phyloP scores from a whole-genome alignment of 2,888 invertebrate species.

The Stenolophus ochropezus region DNA sequence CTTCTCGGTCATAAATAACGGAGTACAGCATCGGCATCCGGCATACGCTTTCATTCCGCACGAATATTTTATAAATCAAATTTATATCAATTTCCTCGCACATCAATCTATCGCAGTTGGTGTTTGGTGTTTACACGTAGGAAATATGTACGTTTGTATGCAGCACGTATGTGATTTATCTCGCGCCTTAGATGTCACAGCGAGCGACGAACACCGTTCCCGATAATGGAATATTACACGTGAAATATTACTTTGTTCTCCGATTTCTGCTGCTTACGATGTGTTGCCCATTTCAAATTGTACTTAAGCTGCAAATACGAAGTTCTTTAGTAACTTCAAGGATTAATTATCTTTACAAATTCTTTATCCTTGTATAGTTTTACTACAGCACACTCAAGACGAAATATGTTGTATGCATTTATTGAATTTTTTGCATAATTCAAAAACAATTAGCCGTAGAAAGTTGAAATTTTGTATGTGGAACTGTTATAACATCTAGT shows the following conservation, averaged over 20 bases:
- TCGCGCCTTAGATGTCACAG: neutral
- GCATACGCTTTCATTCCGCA: neutral
- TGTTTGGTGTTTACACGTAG: constrained; percentile 21
- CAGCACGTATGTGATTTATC: neutral
- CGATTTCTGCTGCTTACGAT: too few species aligned
- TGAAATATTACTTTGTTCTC: constrained; percentile 11
- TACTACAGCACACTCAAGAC: too few species aligned
- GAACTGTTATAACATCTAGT: too few species aligned
- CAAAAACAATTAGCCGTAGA: too few species aligned
- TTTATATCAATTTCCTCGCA: constrained; percentile 50
- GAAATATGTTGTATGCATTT: too few species aligned
- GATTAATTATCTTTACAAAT: too few species aligned
- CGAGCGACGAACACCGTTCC: neutral
- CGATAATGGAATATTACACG: constrained; percentile 14
- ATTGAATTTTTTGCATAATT: too few species aligned
- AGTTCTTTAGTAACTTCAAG: too few species aligned
- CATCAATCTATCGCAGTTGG: constrained; percentile 8
- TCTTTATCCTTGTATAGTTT: too few species aligned
- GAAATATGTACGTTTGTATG: neutral
- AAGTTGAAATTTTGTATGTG: too few species aligned
- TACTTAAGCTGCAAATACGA: too few species aligned
- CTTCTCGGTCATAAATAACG: constrained; percentile 6
- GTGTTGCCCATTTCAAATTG: too few species aligned
- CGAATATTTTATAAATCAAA: constrained; percentile 53
- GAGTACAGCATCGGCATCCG: neutral